A percentile compares a stretch with the other conserved stretches of the same genome.
Conservation (phyloP, 2,113 vertebrate species). For the Oreocharis arfaki region DNA sequence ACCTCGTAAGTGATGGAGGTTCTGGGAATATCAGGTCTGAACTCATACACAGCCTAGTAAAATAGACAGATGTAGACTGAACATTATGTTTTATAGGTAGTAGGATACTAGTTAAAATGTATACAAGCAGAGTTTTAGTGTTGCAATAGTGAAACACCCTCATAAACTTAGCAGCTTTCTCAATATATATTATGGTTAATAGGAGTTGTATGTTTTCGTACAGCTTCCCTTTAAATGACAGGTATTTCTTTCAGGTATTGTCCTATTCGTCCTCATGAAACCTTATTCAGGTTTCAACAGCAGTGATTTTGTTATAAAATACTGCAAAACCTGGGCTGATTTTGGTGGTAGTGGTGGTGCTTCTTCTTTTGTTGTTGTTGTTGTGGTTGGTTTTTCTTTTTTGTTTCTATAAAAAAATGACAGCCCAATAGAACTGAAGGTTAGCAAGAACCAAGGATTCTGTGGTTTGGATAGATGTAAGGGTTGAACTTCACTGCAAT, state of each 20-base stretch:
- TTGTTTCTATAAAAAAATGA: not conserved
- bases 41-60: not conserved
- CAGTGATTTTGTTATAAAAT: not conserved
- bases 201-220: not conserved
- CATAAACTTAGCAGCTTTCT: not conserved
- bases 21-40: not conserved
- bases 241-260: not conserved
- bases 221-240: not conserved
- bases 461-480: not conserved
- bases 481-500: rapidly evolving
- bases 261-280: not conserved
- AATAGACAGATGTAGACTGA: not conserved
- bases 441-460: not conserved
- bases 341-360: not conserved
- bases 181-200: not conserved
- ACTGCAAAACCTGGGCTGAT: not conserved
- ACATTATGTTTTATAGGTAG: not conserved
- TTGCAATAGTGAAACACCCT: not conserved
- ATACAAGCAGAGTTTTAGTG: not conserved
- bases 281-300: not conserved
- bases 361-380: not conserved
- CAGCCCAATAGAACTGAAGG: not conserved
- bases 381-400: not conserved
- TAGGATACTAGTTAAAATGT: not conserved
- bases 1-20: not conserved